Percentiles rank a stretch among this genome's conserved stretches.
phyloP scores from a whole-genome alignment of 1,140 invertebrate species.

The Drosophila quadrilineata region DNA sequence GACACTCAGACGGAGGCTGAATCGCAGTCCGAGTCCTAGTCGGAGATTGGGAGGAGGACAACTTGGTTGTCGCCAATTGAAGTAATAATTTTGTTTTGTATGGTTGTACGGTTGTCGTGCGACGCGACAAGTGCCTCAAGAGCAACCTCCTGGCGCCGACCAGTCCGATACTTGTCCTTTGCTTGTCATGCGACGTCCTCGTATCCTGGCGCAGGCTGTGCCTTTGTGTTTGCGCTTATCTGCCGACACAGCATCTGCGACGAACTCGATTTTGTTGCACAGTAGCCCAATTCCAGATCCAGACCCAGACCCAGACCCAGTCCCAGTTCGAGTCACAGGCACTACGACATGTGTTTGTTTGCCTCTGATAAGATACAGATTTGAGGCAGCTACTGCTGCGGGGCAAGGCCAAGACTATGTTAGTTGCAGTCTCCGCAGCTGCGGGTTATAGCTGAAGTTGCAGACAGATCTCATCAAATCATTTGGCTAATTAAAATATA shows the following conservation, averaged over 20 bases:
- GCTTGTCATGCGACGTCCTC: neutral
- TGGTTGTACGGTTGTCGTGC: constrained; percentile 45
- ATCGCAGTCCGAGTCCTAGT: too few species aligned
- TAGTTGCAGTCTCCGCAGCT: neutral
- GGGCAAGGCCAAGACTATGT: neutral
- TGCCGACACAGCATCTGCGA: constrained; percentile 48
- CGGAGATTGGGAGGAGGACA: neutral
- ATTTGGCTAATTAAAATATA: constrained; percentile 55
- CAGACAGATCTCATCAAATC: constrained; percentile 17
- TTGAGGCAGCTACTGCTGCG: constrained; percentile 30
- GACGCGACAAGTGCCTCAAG: constrained; percentile 65
- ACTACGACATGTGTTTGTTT: constrained; percentile 61
- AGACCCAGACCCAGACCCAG: too few species aligned
- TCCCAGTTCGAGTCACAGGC: constrained; percentile 7
- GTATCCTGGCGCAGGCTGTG: neutral
- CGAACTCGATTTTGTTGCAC: constrained; percentile 48
- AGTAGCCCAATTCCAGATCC: constrained; percentile 45
- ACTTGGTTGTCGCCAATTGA: constrained; percentile 64
- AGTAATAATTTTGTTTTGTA: constrained; percentile 74
- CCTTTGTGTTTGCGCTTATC: constrained; percentile 50
- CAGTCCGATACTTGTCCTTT: neutral
- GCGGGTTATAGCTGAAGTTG: neutral
- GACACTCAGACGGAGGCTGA: too few species aligned
- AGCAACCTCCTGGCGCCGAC: constrained; percentile 62
- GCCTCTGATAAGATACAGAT: constrained; percentile 56